A percentile compares a stretch with the other conserved stretches of the same genome.
These are phyloP conservation scores for Lasius platythorax DNA, from an alignment of 2,888 invertebrate genomes.

Conservation along the genomic window DNA sequence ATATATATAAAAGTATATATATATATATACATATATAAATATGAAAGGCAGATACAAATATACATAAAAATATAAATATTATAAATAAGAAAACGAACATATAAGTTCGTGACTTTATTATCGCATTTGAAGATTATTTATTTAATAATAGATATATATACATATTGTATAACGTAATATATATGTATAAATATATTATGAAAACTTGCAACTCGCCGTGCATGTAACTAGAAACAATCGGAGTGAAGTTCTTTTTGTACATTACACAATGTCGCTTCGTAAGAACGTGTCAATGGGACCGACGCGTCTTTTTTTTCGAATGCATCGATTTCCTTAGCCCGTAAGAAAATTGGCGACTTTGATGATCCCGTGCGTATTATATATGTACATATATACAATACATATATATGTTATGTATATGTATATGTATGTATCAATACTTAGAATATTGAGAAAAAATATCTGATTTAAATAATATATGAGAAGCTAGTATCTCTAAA, in stretches of 20 bases:
- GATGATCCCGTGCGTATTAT: conserved; percentile 63
- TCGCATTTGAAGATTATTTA: conserved; percentile 85
- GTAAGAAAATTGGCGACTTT: conserved; percentile 49
- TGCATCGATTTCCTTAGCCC: conserved; percentile 36
- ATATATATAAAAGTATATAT: conserved; percentile 70
- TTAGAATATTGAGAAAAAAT: conserved; percentile 6
- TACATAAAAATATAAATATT: conserved; percentile 74
- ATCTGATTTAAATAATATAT: conserved; percentile 66
- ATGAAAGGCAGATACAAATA: conserved; percentile 75
- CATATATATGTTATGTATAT: background rate
- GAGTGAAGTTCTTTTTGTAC: conserved; percentile 73
- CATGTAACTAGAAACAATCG: conserved; percentile 63
- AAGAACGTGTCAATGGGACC: conserved; percentile 48
- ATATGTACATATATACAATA: background rate
- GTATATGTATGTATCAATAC: no score
- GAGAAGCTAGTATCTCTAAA: conserved; percentile 73
- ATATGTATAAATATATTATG: conserved; percentile 69
- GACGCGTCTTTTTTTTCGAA: conserved; percentile 39
- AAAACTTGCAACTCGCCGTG: conserved; percentile 67
- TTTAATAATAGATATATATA: conserved; percentile 81
- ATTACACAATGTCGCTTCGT: conserved; percentile 66
- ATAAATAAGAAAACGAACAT: conserved; percentile 77
- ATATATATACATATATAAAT: conserved; percentile 74
- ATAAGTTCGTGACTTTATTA: conserved; percentile 83
- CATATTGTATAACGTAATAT: conserved; percentile 71